Percentiles rank a stretch among this genome's conserved stretches.
These are phyloP conservation scores for Diaperis boleti DNA, from an alignment of 2,888 invertebrate genomes.

Conservation along the genomic window DNA sequence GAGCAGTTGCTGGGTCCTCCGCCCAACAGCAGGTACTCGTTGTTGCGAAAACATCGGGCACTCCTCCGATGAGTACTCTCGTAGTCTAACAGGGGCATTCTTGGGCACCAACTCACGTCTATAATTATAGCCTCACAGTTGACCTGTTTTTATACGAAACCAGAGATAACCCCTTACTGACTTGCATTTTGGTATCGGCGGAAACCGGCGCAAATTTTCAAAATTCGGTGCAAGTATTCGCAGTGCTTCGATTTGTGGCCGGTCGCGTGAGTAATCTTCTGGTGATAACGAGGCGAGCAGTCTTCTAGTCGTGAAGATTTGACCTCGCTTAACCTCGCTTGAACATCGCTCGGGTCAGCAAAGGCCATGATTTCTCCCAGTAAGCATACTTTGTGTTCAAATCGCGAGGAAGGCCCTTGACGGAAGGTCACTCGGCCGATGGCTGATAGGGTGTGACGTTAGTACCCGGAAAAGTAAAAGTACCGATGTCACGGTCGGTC, in stretches of 20 bases:
- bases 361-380: slow-evolving; percentile 46
- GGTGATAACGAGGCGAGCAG: slow-evolving; percentile 10
- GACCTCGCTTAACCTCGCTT: slow-evolving; percentile 53
- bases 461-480: not conserved
- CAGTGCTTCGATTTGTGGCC: not conserved
- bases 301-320: slow-evolving; percentile 42
- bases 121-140: too few species aligned
- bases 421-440: slow-evolving; percentile 1
- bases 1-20: slow-evolving; percentile 19
- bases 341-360: slow-evolving; percentile 43
- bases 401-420: slow-evolving; percentile 21
- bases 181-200: not conserved
- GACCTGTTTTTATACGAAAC: too few species aligned
- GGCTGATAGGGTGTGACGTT: not conserved
- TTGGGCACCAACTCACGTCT: too few species aligned
- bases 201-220: too few species aligned
- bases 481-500: too few species aligned
- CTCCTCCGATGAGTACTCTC: slow-evolving; percentile 9
- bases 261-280: slow-evolving; percentile 11
- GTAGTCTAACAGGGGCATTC: too few species aligned
- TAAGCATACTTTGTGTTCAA: slow-evolving; percentile 30
- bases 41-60: not conserved
- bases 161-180: not conserved
- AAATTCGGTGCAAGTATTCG: not conserved
- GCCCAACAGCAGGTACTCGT: slow-evolving; percentile 25